phyloP scores from a whole-genome alignment of 2,113 vertebrate genomes.

The Eurystomus gularis region DNA sequence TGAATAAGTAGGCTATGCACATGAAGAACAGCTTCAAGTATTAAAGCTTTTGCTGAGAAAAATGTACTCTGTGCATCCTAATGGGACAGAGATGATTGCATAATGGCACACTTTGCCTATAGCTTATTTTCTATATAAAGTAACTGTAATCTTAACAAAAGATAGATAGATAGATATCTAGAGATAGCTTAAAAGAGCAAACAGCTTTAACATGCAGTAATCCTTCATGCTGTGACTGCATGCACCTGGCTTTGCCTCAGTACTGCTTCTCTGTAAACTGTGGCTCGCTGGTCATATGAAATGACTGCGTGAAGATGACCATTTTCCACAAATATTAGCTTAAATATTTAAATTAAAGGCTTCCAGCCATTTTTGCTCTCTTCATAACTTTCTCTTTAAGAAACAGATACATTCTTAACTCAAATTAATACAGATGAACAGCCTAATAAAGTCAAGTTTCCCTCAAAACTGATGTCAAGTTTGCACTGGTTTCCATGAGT shows the following conservation, averaged over 20 bases:
- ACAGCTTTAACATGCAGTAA: background rate
- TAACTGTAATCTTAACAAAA: conserved; percentile 23
- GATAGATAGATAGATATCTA: background rate
- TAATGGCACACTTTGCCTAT: background rate
- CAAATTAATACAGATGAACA: background rate
- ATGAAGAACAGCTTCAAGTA: conserved; percentile 17
- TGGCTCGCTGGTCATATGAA: background rate
- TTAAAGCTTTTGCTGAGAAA: conserved; percentile 47
- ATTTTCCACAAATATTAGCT: background rate
- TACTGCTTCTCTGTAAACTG: background rate
- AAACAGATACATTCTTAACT: background rate
- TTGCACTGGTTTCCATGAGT: background rate
- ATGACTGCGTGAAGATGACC: background rate
- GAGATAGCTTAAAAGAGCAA: conserved; percentile 21
- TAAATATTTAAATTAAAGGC: conserved; percentile 4
- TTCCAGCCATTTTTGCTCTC: background rate
- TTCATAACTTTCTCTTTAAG: background rate
- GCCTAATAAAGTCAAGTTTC: background rate
- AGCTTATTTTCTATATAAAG: conserved; percentile 27
- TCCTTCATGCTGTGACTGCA: background rate
- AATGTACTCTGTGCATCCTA: conserved; percentile 21
- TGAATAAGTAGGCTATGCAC: conserved; percentile 37
- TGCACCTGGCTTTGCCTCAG: background rate
- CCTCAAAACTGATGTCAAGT: background rate
- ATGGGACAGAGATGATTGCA: conserved; percentile 35